Evolutionary conservation across 2,797 vertebrate species (phyloP).

Genomic region (Karalla daura): DNA sequence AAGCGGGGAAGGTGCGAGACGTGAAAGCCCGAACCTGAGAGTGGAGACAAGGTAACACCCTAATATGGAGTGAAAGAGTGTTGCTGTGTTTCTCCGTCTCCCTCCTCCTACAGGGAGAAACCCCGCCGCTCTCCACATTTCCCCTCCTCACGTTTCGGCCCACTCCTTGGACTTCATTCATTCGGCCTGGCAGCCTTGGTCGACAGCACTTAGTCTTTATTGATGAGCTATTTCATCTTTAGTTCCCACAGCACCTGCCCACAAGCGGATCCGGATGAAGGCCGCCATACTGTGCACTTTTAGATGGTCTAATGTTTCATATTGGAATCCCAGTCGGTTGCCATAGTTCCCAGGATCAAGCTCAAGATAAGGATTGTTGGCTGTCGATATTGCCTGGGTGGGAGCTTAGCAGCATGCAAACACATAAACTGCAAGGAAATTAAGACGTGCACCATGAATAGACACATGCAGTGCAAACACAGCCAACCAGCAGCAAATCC

Average conservation of each 20-base stretch:
- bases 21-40: slow-evolving; percentile 29
- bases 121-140: background rate
- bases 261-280: slow-evolving; percentile 25
- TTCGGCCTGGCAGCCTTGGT: slow-evolving; percentile 67
- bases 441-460: no score
- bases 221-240: slow-evolving; percentile 63
- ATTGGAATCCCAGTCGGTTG: background rate
- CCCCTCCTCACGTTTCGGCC: slow-evolving; percentile 43
- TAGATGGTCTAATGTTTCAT: background rate
- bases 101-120: slow-evolving; percentile 38
- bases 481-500: no score
- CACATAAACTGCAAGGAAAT: no score
- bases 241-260: slow-evolving; percentile 45
- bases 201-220: slow-evolving; percentile 70
- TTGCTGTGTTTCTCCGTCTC: slow-evolving; percentile 19
- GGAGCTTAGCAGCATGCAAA: no score
- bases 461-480: no score
- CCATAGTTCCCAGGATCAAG: background rate
- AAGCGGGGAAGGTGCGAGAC: slow-evolving; percentile 13
- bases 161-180: slow-evolving; percentile 63
- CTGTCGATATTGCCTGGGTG: no score
- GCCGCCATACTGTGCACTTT: background rate
- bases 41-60: slow-evolving; percentile 12
- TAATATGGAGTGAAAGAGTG: slow-evolving; percentile 32
- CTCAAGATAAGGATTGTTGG: no score